These are phyloP conservation scores for Myotis planiceps DNA, from an alignment of 2,797 vertebrate genomes.

Conservation along the genomic window DNA sequence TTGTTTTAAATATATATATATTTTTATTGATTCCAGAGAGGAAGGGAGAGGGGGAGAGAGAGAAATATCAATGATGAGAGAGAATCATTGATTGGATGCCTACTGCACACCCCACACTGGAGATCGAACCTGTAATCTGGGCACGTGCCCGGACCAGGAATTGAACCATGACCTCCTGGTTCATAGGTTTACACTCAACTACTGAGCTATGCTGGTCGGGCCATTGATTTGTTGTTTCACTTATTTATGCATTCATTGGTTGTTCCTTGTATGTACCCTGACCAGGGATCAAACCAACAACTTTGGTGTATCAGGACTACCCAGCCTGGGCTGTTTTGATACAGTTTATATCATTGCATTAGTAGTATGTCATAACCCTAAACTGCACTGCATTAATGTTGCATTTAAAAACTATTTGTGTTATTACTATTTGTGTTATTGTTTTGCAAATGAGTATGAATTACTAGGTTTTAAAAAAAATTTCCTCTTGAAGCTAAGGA, in stretches of 20 bases:
- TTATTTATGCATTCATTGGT: neutral
- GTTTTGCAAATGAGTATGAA: slow-evolving; percentile 18
- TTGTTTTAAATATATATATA: neutral
- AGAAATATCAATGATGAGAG: neutral
- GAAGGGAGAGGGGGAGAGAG: neutral
- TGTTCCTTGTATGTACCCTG: neutral
- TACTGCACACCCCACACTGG: neutral
- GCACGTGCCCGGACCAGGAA: neutral
- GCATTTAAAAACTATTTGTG: neutral
- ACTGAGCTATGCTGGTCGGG: neutral
- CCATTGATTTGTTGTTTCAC: neutral
- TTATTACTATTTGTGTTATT: neutral
- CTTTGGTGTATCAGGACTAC: neutral
- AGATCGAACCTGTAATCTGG: neutral
- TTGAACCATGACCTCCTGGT: neutral
- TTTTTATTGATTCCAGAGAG: neutral
- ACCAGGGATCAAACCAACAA: neutral
- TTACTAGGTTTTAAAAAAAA: neutral
- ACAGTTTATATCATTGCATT: neutral
- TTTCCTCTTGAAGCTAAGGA: neutral
- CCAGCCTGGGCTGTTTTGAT: neutral
- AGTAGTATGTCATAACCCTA: neutral
- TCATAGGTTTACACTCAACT: neutral
- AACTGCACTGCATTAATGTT: neutral
- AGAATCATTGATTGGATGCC: neutral